Conservation (phyloP, 2,113 vertebrate species). For the Cottus gobio region DNA sequence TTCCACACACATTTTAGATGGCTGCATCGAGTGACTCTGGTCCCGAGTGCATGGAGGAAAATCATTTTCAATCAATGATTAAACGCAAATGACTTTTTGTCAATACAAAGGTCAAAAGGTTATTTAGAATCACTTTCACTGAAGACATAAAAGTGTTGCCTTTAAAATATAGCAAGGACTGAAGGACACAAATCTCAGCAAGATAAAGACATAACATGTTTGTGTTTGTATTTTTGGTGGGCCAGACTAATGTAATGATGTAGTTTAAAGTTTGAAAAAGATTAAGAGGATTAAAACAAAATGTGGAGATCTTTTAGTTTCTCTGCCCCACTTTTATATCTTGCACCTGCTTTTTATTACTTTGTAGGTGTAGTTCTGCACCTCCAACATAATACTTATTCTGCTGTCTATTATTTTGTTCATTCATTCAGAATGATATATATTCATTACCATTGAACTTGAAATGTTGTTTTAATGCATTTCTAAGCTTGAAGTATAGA, state of each 20-base stretch:
- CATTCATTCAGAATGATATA: not conserved
- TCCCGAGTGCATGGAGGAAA: not conserved
- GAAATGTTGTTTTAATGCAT: not conserved
- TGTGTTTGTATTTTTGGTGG: not conserved
- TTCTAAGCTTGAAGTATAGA: not conserved
- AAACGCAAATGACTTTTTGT: not conserved
- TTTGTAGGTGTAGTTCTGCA: too few species aligned
- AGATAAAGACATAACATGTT: not conserved
- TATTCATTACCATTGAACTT: not conserved
- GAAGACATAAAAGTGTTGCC: not conserved
- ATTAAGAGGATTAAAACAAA: slow-evolving; percentile 6
- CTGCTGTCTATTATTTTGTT: not conserved
- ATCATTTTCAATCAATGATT: not conserved
- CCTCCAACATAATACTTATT: not conserved
- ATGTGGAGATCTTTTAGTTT: not conserved
- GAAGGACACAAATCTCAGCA: not conserved
- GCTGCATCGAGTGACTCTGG: not conserved
- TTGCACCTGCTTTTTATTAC: not conserved
- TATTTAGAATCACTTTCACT: not conserved
- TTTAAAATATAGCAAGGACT: not conserved
- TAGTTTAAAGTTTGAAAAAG: not conserved
- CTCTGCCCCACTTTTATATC: not conserved
- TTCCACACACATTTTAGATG: not conserved
- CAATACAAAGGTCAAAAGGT: not conserved
- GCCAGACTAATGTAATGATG: not conserved